Base-by-base conservation (phyloP, 2,797 vertebrate species). In the Nasua narica region DNA sequence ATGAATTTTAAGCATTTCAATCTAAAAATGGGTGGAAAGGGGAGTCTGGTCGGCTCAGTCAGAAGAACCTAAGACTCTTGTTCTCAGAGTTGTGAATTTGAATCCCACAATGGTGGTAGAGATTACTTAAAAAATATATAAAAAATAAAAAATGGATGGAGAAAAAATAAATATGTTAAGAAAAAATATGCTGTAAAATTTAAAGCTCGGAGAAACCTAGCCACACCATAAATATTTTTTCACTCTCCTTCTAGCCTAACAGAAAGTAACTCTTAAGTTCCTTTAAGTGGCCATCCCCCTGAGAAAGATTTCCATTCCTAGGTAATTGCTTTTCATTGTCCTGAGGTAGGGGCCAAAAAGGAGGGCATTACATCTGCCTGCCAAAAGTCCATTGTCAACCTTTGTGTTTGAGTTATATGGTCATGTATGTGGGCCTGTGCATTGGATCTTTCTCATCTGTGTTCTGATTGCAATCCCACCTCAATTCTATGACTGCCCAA, bases 321-420 rank as follows among this genome's bases (percentile, higher is more conserved):
- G 9, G 14, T 13, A 74, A 60, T 16, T 54, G 46, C 46, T 77
- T 70, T 21, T 16, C 11, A 25, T 65, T 93, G 5, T 86, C 60
- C 46, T 67, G 18, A 65, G 7, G 3, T 27, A 43, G 43, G 29
- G 13, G 1, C 7, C 29, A 32, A 25, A 78, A 60, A 37, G 1
- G 11, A 37, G 4, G 15, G 27, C 3, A 10, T 62, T 58, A 43
- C 25, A 37, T 12, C 23, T 48, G 48, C 13, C 13, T 86, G 9
- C 16, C n/a, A 67, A 9, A 14, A 29, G 9, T 11, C 27, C 43
- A 50, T 1, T 7, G 2, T 35, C 12, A 27, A 14, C 6, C 0
- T 52, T 52, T 52, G 32, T 12, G 16, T 12, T 56, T 32, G 32
- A 56, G 32, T 29, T 76, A 9, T 23, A 11, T 27, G 16, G 23